Conservation (phyloP, 1,140 invertebrate genomes). For the Trachelipus rathkii region DNA sequence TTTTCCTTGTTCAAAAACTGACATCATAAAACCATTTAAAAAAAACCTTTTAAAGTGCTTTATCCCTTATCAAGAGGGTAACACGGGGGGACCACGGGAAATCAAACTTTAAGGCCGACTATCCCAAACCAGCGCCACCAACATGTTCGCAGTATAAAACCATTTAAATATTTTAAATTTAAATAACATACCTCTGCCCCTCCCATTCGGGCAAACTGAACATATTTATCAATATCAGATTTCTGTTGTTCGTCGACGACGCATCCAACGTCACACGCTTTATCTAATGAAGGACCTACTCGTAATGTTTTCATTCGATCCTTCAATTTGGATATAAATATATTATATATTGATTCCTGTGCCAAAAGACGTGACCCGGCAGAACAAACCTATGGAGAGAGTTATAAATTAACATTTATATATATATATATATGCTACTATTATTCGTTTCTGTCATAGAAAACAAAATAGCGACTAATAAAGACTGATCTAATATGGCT, state of each 20-base stretch:
- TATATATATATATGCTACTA: too few relatives aligned
- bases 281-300: conserved; percentile 54
- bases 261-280: conserved; percentile 52
- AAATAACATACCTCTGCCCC: conserved; percentile 53
- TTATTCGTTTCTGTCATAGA: neutral
- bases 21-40: too few relatives aligned
- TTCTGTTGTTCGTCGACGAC: conserved; percentile 50
- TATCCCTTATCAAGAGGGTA: too few relatives aligned
- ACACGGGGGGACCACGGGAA: too few relatives aligned
- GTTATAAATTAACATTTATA: conserved; percentile 22
- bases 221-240: conserved; percentile 48
- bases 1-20: too few relatives aligned
- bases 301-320: conserved; percentile 50
- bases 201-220: conserved; percentile 51
- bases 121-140: too few relatives aligned
- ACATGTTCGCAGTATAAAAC: too few relatives aligned
- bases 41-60: too few relatives aligned
- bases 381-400: conserved; percentile 53
- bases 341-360: conserved; percentile 56
- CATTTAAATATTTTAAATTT: too few relatives aligned
- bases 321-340: conserved; percentile 55
- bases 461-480: too few relatives aligned
- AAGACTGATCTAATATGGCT: too few relatives aligned
- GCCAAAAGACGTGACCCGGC: conserved; percentile 56
- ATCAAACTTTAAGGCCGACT: too few relatives aligned